These are phyloP conservation scores for Periophthalmodon schlosseri DNA, from an alignment of 2,113 vertebrate genomes.

Conservation along the genomic window DNA sequence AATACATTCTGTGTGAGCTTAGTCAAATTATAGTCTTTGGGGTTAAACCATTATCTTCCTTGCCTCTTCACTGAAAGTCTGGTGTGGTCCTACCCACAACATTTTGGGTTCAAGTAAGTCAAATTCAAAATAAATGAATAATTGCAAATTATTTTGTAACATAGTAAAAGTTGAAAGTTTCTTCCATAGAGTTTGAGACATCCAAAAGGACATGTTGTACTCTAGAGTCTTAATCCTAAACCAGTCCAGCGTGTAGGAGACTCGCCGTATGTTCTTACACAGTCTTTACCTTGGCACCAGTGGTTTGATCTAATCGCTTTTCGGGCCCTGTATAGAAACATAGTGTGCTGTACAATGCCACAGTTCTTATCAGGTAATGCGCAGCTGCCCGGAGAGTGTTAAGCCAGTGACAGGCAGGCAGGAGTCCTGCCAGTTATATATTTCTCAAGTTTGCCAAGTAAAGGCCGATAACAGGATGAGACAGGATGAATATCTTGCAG, in stretches of 20 bases:
- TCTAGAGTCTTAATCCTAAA: slow-evolving; percentile 7
- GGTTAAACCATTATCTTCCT: too few relatives aligned
- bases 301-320: slow-evolving; percentile 31
- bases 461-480: not conserved
- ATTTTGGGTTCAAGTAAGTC: too few relatives aligned
- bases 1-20: too few relatives aligned
- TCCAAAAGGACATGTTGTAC: slow-evolving; percentile 14
- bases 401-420: slow-evolving; percentile 32
- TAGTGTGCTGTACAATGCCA: slow-evolving; percentile 26
- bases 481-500: too few relatives aligned
- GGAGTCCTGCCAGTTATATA: slow-evolving; percentile 17
- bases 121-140: too few relatives aligned
- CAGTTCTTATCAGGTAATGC: slow-evolving; percentile 37
- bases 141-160: too few relatives aligned
- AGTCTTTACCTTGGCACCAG: slow-evolving; percentile 42
- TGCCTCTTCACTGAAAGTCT: too few relatives aligned
- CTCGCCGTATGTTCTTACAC: slow-evolving; percentile 21
- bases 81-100: too few relatives aligned
- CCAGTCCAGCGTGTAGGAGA: slow-evolving; percentile 7
- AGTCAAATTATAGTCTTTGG: too few relatives aligned
- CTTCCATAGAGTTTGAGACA: too few relatives aligned
- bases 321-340: slow-evolving; percentile 24
- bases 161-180: too few relatives aligned
- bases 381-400: slow-evolving; percentile 36
- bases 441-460: not conserved